phyloP scores from a whole-genome alignment of 2,888 invertebrate genomes.

The Urechis unicinctus region DNA sequence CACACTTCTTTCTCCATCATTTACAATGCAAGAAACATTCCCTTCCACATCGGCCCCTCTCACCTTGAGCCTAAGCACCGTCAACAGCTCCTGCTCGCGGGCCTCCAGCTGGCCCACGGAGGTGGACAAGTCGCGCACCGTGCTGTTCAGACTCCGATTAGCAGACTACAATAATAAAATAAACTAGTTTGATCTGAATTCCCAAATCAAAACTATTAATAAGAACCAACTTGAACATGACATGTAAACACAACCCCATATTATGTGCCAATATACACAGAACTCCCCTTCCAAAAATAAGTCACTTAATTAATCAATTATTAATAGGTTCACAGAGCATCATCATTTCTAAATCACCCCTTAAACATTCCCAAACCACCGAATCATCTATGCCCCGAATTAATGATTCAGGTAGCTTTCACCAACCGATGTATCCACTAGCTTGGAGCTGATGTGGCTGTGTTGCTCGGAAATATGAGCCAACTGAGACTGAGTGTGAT shows the following conservation, averaged over 20 bases:
- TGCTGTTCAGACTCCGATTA: constrained; percentile 23
- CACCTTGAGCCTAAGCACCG: constrained; percentile 14
- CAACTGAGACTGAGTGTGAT: constrained; percentile 26
- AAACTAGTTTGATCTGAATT: no score
- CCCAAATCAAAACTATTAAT: no score
- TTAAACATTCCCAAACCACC: constrained; percentile 2
- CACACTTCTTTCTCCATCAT: no score
- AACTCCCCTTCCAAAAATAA: no score
- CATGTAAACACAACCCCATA: no score
- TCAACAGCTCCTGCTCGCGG: constrained; percentile 33
- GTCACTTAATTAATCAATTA: no score
- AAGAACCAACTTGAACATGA: no score
- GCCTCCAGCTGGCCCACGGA: constrained; percentile 30
- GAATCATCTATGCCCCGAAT: not conserved
- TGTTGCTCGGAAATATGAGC: constrained; percentile 25
- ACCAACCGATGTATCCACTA: no score
- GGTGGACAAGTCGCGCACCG: constrained; percentile 26
- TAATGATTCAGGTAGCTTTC: constrained; percentile 16
- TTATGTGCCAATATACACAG: no score
- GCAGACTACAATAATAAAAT: no score
- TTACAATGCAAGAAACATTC: no score
- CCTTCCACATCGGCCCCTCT: not conserved
- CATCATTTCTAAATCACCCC: not conserved
- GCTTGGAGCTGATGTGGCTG: constrained; percentile 17
- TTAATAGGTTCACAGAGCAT: not conserved